Conservation (phyloP, 2,113 vertebrate genomes). For the Prolemur simus region DNA sequence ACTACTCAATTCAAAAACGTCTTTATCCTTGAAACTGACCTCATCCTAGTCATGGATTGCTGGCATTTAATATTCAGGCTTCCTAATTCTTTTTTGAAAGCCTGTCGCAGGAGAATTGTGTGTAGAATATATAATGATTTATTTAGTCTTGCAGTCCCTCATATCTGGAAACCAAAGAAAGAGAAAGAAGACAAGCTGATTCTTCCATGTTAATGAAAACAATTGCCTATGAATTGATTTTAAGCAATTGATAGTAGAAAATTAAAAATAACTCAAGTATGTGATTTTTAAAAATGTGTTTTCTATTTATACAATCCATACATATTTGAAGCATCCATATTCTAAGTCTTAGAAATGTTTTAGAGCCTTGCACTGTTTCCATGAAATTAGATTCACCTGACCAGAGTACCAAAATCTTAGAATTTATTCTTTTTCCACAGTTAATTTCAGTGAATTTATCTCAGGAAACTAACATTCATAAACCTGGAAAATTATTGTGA, state of each 20-base stretch:
- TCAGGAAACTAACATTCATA: not conserved
- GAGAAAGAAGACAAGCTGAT: not conserved
- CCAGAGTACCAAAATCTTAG: not conserved
- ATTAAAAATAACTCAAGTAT: not conserved
- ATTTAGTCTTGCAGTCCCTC: conserved; percentile 48
- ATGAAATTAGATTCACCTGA: not conserved
- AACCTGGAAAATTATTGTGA: not conserved
- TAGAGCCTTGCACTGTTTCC: not conserved
- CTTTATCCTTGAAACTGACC: conserved; percentile 73
- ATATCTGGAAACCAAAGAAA: conserved; percentile 22
- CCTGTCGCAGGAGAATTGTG: conserved; percentile 39
- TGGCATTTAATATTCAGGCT: conserved; percentile 77
- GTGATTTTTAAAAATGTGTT: not conserved
- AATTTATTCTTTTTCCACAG: not conserved
- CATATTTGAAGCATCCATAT: not conserved
- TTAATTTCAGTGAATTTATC: not conserved
- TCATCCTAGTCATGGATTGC: conserved; percentile 50
- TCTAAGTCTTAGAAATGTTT: not conserved
- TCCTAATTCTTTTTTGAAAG: conserved; percentile 75
- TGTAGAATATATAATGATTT: conserved; percentile 73
- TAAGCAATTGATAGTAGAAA: not conserved
- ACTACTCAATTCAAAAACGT: conserved; percentile 39
- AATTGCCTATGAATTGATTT: conserved; percentile 21
- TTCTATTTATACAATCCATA: not conserved
- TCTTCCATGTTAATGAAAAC: not conserved